Conservation (phyloP, 2,888 invertebrate genomes). For the Imbricaverruca yamaguchii region DNA sequence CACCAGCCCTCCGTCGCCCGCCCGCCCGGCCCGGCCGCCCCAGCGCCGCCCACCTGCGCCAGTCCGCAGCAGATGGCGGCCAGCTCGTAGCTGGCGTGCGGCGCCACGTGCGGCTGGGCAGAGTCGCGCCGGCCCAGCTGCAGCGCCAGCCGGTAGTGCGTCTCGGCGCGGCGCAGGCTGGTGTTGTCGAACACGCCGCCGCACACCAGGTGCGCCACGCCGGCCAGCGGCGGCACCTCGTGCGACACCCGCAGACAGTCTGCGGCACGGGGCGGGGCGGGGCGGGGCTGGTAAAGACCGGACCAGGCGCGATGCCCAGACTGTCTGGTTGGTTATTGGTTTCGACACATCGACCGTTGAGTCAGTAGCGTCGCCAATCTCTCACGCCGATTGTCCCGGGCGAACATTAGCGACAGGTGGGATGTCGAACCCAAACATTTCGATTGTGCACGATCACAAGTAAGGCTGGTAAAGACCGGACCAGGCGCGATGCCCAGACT, state of each 20-base stretch:
- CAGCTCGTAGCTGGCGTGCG: constrained; percentile 14
- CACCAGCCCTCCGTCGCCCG: no score
- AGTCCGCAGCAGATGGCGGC: constrained; percentile 47
- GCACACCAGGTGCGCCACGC: constrained; percentile 8
- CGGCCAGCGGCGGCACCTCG: neutral
- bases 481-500: no score
- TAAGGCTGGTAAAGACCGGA: no score
- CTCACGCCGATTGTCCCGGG: no score
- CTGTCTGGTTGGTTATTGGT: no score
- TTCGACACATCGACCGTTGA: no score
- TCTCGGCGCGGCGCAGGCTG: neutral
- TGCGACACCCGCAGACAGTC: neutral
- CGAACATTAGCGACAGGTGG: no score
- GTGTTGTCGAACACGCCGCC: constrained; percentile 12
- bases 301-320: no score
- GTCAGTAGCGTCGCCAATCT: no score
- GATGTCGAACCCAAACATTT: no score
- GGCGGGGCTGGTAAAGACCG: no score
- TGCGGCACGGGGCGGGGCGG: neutral
- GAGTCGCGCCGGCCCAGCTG: neutral
- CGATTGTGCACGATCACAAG: no score
- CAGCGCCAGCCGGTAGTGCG: neutral
- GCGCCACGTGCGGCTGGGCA: neutral
- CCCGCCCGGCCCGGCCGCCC: constrained; percentile 40
- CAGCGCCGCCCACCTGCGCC: constrained; percentile 54